These are phyloP conservation scores for Macrosiphum euphorbiae DNA, from an alignment of 2,888 invertebrate genomes.

Conservation along the genomic window DNA sequence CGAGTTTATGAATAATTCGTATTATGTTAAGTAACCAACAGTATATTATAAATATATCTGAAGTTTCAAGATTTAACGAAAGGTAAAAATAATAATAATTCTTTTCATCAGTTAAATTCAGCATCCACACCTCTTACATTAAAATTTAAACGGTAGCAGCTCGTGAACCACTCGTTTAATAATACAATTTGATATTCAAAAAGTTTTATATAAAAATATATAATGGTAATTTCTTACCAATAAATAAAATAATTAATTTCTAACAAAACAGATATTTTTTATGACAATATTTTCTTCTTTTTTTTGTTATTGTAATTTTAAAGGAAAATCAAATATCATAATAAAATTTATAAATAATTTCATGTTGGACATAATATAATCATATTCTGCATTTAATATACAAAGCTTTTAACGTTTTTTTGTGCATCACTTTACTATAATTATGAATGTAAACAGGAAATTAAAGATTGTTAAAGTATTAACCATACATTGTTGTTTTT, in stretches of 20 bases:
- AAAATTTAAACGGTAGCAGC: conserved; percentile 36
- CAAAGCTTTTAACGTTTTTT: background rate
- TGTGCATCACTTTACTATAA: background rate
- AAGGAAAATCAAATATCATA: background rate
- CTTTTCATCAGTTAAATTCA: conserved; percentile 2
- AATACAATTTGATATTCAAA: conserved; percentile 22
- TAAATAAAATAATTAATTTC: background rate
- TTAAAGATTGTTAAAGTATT: background rate
- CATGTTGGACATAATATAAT: background rate
- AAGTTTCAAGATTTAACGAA: background rate
- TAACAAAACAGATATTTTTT: background rate
- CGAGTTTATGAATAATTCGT: conserved; percentile 47
- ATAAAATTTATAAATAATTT: background rate
- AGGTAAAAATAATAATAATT: conserved; percentile 39
- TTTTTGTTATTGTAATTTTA: background rate
- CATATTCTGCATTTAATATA: background rate
- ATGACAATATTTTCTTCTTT: background rate
- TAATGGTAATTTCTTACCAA: background rate
- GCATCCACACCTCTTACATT: conserved; percentile 4
- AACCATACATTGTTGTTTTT: background rate
- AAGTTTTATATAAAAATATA: conserved; percentile 30
- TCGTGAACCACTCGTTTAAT: conserved; percentile 18
- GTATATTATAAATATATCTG: background rate
- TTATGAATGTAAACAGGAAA: background rate
- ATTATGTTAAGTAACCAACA: background rate